phyloP scores from a whole-genome alignment of 2,113 vertebrate genomes.

The Toxotes jaculatrix region DNA sequence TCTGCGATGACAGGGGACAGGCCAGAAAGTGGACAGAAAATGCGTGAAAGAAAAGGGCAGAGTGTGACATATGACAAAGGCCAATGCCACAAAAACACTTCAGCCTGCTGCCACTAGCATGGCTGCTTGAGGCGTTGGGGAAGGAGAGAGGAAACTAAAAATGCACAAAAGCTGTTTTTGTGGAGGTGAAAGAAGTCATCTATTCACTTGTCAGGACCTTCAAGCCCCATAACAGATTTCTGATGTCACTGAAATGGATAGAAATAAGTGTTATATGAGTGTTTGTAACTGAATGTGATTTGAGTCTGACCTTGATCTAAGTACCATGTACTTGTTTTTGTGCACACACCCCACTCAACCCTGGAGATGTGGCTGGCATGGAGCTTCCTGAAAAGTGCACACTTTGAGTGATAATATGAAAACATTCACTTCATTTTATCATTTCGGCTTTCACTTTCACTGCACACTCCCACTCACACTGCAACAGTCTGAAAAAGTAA shows the following conservation, averaged over 20 bases:
- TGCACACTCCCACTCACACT: neutral
- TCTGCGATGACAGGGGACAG: neutral
- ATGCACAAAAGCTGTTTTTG: constrained; percentile 38
- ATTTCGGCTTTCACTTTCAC: neutral
- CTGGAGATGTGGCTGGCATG: constrained; percentile 51
- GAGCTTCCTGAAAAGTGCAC: constrained; percentile 36
- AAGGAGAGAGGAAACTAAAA: constrained; percentile 42
- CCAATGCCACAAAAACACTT: constrained; percentile 75
- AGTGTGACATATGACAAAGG: constrained; percentile 76
- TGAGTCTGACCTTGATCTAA: constrained; percentile 48
- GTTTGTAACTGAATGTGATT: constrained; percentile 40
- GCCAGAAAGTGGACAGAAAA: constrained; percentile 17
- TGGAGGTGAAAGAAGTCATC: constrained; percentile 49
- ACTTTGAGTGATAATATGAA: constrained; percentile 41
- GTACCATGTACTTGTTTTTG: constrained; percentile 49
- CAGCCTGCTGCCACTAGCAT: constrained; percentile 59
- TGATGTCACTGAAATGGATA: constrained; percentile 19
- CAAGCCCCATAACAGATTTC: constrained; percentile 17
- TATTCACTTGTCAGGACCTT: constrained; percentile 22
- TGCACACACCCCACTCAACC: constrained; percentile 36
- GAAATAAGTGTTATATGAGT: constrained; percentile 22
- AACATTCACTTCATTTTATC: constrained; percentile 15
- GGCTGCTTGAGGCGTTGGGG: constrained; percentile 51
- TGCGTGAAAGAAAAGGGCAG: constrained; percentile 74
- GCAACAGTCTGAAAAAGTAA: neutral